phyloP scores from a whole-genome alignment of 2,113 vertebrate genomes.

The Atrichornis clamosus region DNA sequence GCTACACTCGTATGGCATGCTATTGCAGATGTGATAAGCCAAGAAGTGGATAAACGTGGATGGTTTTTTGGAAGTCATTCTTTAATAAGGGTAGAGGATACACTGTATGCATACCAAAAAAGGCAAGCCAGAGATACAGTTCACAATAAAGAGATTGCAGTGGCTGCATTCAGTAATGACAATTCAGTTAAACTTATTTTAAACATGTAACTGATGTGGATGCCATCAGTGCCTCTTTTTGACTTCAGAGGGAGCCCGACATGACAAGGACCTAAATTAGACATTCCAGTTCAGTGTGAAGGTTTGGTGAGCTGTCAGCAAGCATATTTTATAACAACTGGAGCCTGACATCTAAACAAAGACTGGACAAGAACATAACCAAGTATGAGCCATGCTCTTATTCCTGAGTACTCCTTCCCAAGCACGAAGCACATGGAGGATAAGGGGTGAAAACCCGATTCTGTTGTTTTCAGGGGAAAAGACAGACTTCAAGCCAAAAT shows the following conservation, averaged over 20 bases:
- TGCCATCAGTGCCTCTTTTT: background rate
- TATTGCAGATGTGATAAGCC: background rate
- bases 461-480: background rate
- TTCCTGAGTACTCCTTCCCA: background rate
- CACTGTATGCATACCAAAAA: background rate
- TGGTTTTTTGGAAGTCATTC: background rate
- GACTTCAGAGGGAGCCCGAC: background rate
- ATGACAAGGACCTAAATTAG: background rate
- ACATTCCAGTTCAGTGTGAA: background rate
- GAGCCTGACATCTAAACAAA: background rate
- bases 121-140: background rate
- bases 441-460: background rate
- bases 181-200: background rate
- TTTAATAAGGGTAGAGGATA: background rate
- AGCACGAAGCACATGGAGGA: rapidly evolving
- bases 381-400: background rate
- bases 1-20: too few relatives aligned
- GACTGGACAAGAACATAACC: background rate
- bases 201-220: background rate
- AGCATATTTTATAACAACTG: background rate
- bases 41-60: background rate
- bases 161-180: background rate
- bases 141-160: background rate
- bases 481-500: background rate
- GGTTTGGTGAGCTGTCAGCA: background rate